Base-by-base conservation (phyloP, 1,140 invertebrate species). In the Rhopalosiphum padi region DNA sequence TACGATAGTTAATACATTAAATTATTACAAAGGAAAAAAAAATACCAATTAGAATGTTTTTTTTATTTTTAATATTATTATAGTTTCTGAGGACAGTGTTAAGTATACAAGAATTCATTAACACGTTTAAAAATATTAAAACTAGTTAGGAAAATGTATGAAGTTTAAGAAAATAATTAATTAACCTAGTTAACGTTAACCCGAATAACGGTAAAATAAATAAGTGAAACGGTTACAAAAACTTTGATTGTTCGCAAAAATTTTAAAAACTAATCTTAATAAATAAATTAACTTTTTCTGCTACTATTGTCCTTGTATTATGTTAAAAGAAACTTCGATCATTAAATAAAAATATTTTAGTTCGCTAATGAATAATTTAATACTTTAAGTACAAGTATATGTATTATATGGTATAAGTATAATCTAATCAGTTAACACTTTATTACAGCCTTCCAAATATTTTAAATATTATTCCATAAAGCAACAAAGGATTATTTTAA, bases 131-230 rank as follows among this genome's bases (percentile, higher is more conserved):
- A 48, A 48, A n/a, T 48, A 43, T 87, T 87, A 15, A n/a, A 87
- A 48, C 30, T n/a, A 48, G 85, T 46, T 48, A 87, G 15, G 15
- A 46, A 48, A 87, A 87, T 48, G 25, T 87, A 46, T 48, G 30
- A n/a, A 87, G 85, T 87, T 87, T 48, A 30, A 87, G 43, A 46
- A 48, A 87, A 87, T 87, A 87, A 87, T 87, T 87, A 87, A 87
- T 46, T 48, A 87, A 87, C 43, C 85, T 37, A 46, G 85, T 48
- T 46, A 87, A 48, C 43, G 85, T 46, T 43, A 87, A 87, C 43
- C 43, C 41, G 23, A 43, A 85, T 30, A 85, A 30, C 41, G 6
- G 85, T n/a, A 87, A 30, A 87, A 46, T 87, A 46, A 86, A 43
- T 46, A 87, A 87, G 11, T 48, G 18, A n/a, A n/a, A 41, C 43